phyloP scores from a whole-genome alignment of 1,140 invertebrate species.

The Diuraphis noxia region DNA sequence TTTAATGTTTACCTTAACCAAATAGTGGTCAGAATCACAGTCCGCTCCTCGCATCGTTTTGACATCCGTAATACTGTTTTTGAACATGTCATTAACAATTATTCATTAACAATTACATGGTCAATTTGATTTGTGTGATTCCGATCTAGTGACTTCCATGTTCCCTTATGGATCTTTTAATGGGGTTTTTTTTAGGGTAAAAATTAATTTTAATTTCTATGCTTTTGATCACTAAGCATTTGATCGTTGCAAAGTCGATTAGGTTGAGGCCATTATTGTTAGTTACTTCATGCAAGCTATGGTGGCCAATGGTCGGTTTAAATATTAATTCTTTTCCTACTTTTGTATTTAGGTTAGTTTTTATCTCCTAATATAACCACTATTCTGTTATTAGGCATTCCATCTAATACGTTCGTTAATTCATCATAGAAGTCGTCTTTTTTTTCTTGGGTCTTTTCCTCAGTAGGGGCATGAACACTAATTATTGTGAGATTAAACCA shows the following conservation, averaged over 20 bases:
- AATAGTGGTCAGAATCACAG: constrained; percentile 4
- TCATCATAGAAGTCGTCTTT: background rate
- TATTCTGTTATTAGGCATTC: background rate
- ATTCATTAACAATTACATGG: too few relatives aligned
- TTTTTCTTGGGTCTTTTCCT: too few relatives aligned
- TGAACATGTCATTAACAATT: too few relatives aligned
- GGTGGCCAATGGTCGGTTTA: background rate
- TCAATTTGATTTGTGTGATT: background rate
- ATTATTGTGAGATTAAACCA: background rate
- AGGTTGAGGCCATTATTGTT: background rate
- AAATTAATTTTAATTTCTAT: too few relatives aligned
- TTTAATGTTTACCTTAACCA: background rate
- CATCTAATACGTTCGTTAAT: background rate
- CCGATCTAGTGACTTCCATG: background rate
- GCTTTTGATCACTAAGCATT: background rate
- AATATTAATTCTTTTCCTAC: background rate
- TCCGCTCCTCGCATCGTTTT: background rate
- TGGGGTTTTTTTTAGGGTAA: too few relatives aligned
- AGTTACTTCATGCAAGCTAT: background rate
- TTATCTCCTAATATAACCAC: background rate
- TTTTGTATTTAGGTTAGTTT: background rate
- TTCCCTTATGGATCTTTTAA: background rate
- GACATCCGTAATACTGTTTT: background rate
- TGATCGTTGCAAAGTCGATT: background rate
- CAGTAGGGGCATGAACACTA: background rate